Base-by-base conservation (phyloP, 2,113 vertebrate species). In the Mormyrus iriodes region DNA sequence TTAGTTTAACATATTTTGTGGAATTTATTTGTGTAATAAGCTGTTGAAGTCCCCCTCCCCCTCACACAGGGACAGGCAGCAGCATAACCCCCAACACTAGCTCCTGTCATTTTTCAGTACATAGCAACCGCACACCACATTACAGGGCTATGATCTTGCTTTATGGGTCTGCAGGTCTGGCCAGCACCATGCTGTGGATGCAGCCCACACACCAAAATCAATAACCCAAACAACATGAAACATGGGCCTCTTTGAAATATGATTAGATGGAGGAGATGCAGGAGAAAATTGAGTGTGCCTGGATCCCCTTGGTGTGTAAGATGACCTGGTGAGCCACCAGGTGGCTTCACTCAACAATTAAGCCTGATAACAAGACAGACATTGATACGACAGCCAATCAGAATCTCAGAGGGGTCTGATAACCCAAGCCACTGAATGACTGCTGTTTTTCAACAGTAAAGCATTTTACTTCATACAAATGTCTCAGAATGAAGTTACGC, bases 131-230 rank as follows among this genome's bases (percentile, higher is more conserved):
- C 27, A 35, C 53, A 6, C 7, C 58, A 48, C 42, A 24, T 73
- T 46, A 88, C 87, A 69, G 65, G 61, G 44, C 24, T 88, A 15
- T 48, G 87, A 46, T 73, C 39, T 44, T 69, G 44, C 27, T 65
- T 83, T 9, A 55, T n/a, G 5, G 76, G 24, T 8, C 8, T 58
- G 27, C 24, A 21, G 39, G 10, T 3, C 53, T 58, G n/a, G 5
- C 51, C 79, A 35, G 21, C 35, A 44, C 39, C 82, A 69, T 19
- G 76, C 12, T 31, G 52, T 42, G 88, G 52, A 31, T 89, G 19
- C 53, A n/a, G 17, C 44, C 73, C 88, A 49, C 53, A 48, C 82
- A 31, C 39, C 39, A 85, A 58, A 85, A 89, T 89, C 88, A 85
- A 49, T 85, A 85, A 61, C 42, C 42, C 42, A 3, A 49, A 35